phyloP scores from a whole-genome alignment of 2,797 vertebrate species.

The Hydrocynus forskahlii region DNA sequence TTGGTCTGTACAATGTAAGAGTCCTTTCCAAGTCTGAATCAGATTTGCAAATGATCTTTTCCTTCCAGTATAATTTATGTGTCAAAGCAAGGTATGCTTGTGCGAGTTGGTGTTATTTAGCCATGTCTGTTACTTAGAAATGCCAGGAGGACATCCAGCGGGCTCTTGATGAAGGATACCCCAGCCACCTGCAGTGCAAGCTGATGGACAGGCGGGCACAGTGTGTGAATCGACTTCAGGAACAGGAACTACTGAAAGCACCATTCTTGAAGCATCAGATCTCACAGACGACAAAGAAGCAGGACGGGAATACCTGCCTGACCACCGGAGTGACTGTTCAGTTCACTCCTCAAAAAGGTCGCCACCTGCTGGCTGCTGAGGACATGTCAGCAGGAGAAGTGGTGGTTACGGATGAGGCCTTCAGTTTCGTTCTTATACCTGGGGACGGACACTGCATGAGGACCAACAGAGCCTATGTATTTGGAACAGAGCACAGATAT shows the following conservation, averaged over 20 bases:
- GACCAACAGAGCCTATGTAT: constrained; percentile 19
- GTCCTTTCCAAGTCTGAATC: not conserved
- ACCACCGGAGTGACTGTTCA: constrained; percentile 73
- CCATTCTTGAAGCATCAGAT: constrained; percentile 27
- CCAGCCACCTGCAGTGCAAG: constrained; percentile 84
- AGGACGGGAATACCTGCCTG: constrained; percentile 58
- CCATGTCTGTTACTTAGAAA: constrained; percentile 69
- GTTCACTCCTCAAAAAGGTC: constrained; percentile 81
- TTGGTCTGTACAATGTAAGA: constrained; percentile 85
- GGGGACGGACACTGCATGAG: constrained; percentile 53
- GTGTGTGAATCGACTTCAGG: constrained; percentile 78
- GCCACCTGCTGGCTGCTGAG: constrained; percentile 82
- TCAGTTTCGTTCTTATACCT: constrained; percentile 86
- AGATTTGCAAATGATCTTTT: not conserved
- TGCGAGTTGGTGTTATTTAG: not conserved
- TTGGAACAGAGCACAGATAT: constrained; percentile 74
- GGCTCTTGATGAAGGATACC: constrained; percentile 83
- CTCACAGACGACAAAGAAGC: constrained; percentile 59
- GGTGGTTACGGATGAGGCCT: constrained; percentile 85
- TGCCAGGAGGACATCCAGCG: constrained; percentile 85
- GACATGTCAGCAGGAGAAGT: constrained; percentile 82
- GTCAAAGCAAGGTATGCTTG: not conserved
- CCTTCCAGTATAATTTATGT: too few relatives aligned
- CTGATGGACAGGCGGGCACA: constrained; percentile 78
- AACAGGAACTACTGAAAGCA: constrained; percentile 58